Base-by-base conservation (phyloP, 2,888 invertebrate species). In the Sphinx pinastri region DNA sequence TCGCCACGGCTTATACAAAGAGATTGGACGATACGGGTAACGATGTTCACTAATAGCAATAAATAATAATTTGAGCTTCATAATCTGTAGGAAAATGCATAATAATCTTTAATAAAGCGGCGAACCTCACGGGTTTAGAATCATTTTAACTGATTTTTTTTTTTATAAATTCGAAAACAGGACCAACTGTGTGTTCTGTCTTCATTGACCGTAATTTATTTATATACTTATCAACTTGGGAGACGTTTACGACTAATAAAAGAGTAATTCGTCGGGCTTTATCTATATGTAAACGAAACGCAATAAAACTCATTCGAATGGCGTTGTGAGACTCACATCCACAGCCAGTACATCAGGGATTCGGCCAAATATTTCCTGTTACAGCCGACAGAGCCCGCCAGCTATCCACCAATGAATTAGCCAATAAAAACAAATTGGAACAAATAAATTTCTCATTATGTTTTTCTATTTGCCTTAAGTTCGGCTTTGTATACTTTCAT, bases 341-440 rank as follows among this genome's bases (percentile, higher is more conserved):
- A 49, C 67, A 78, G 54, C 31, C 76, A 79, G 82, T 84, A 84
- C 86, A 81, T 89, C 84, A 84, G 84, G 88, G 89, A 88, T 91
- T 88, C 85, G 81, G 38, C 78, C 83, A 84, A 88, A 88, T 85
- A 87, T 87, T 77, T 85, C 81, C 77, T 76, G 75, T 77, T 71
- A 74, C 74, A 80, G 74, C 79, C 78, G 76, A 75, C 71, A 73
- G 73, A 75, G 81, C 83, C 80, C 81, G 79, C 79, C 81, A 81
- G 81, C 83, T 75, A 86, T 86, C 87, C 84, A 84, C 85, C 91
- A 88, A 91, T 89, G 91, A 92, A 93, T 93, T 92, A 92, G 89
- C 89, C 89, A 89, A 93, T 93, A 93, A 92, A 93, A 90, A 86
- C 88, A 91, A 92, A 93, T 93, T 92, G 92, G 88, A 89, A 84